Evolutionary conservation across 2,113 vertebrate species (phyloP), one percentile per base, ranked within the genome.

Genomic region (Lipotes vexillifer): DNA sequence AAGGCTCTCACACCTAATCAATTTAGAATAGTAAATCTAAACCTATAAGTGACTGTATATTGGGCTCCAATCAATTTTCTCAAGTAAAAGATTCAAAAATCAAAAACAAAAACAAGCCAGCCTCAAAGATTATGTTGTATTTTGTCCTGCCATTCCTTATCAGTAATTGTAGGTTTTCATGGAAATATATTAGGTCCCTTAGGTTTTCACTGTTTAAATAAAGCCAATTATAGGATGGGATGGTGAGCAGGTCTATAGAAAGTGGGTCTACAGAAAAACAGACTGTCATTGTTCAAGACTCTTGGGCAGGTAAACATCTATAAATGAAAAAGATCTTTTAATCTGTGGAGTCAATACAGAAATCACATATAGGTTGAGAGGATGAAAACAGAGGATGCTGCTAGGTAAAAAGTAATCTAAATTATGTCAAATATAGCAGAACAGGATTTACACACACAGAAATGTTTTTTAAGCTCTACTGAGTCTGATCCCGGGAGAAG

Each of bases 131-230:
- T 9, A 91, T n/a, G 9, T 1, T 96, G 44, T 52, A 83, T 88
- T 83, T 94, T 91, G 41, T 91, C 63, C 23, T 81, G 80, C 44
- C 13, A 69, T 29, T 92, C 46, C 29, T 86, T 81, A 86, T 38
- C 25, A 78, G 72, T 87, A 95, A 78, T 3, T 81, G 4, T 86
- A 68, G 41, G 27, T 59, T 69, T 87, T 92, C 46, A 71, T 88
- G 38, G 88, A 89, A 92, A 57, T 44, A 52, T 21, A 89, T 57
- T 81, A 82, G 23, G 33, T 57, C 71, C 33, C 55, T 96, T 63
- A 46, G n/a, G 2, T 72, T 97, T 93, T 80, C n/a, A 74, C 4
- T 85, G 44, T 55, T 97, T 80, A 96, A 97, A 88, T 66, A 88
- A 81, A 66, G 20, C 80, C 21, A 94, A 21, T 20, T 94, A 10